Conservation (phyloP, 2,888 invertebrate genomes). For the Didymodactylos carnosus region DNA sequence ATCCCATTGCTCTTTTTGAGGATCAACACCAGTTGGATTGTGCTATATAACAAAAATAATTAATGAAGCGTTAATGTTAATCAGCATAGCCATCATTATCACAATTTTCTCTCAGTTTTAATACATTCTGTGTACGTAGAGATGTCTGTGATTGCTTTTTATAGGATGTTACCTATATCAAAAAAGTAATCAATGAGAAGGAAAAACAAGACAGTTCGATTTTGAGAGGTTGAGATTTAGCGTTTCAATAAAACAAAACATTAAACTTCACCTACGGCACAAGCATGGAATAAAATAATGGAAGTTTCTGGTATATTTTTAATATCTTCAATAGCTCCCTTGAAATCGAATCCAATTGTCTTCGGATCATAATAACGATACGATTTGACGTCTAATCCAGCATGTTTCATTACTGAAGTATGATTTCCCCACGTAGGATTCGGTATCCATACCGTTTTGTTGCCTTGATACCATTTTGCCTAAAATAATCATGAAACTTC, state of each 20-base stretch:
- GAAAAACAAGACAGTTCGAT: too few relatives aligned
- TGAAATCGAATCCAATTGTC: slow-evolving; percentile 75
- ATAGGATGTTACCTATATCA: too few relatives aligned
- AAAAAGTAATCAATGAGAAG: too few relatives aligned
- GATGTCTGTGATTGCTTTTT: neutral
- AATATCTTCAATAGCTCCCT: slow-evolving; percentile 70
- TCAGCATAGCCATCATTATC: too few relatives aligned
- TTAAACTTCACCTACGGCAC: slow-evolving; percentile 42
- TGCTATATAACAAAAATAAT: slow-evolving; percentile 37
- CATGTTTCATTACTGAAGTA: slow-evolving; percentile 62
- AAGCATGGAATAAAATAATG: slow-evolving; percentile 75
- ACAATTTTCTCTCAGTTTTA: too few relatives aligned
- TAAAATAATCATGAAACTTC: slow-evolving; percentile 17
- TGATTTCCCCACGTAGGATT: slow-evolving; percentile 96
- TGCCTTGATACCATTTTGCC: slow-evolving; percentile 38
- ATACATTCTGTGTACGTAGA: too few relatives aligned
- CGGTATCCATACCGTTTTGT: slow-evolving; percentile 64
- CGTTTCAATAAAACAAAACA: too few relatives aligned
- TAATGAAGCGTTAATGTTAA: neutral
- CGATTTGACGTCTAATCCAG: slow-evolving; percentile 60
- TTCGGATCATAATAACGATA: slow-evolving; percentile 83
- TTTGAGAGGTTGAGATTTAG: too few relatives aligned
- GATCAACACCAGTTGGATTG: slow-evolving; percentile 58
- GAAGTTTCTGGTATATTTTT: slow-evolving; percentile 78
- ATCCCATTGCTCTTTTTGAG: slow-evolving; percentile 60